phyloP scores from a whole-genome alignment of 2,888 invertebrate species.

The Graphium colonna region DNA sequence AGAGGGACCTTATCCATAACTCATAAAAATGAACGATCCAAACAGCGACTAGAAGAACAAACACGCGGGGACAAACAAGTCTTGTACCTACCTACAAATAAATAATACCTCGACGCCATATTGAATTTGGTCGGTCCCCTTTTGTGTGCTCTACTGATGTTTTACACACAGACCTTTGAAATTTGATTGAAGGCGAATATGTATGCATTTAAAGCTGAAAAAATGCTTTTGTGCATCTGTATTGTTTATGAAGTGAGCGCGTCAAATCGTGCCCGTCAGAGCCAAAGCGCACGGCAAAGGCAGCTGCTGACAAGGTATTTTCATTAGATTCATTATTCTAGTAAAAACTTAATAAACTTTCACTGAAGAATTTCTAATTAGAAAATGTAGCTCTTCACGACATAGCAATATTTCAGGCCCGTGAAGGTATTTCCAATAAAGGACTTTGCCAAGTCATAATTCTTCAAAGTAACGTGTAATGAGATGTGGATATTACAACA shows the following conservation, averaged over 20 bases:
- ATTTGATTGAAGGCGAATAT: constrained; percentile 22
- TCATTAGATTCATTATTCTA: constrained; percentile 72
- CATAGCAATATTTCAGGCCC: constrained; percentile 78
- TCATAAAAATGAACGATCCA: constrained; percentile 70
- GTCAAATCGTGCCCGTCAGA: constrained; percentile 27
- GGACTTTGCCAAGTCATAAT: constrained; percentile 80
- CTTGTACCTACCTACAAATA: constrained; percentile 30
- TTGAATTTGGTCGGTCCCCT: constrained; percentile 24
- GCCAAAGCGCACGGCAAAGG: constrained; percentile 28
- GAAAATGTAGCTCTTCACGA: constrained; percentile 78
- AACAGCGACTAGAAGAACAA: constrained; percentile 53
- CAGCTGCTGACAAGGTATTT: constrained; percentile 66
- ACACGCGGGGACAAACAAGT: constrained; percentile 54
- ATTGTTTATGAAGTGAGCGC: constrained; percentile 22
- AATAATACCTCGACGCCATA: constrained; percentile 24
- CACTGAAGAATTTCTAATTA: constrained; percentile 78
- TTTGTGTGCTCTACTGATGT: constrained; percentile 20
- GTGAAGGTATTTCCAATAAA: constrained; percentile 80
- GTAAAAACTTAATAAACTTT: constrained; percentile 79
- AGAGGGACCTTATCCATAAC: constrained; percentile 66
- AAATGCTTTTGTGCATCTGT: constrained; percentile 17
- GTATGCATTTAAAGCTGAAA: constrained; percentile 13
- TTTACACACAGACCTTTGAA: constrained; percentile 24
- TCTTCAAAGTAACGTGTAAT: constrained; percentile 79
- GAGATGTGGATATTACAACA: constrained; percentile 77